Evolutionary conservation across 2,113 vertebrate species (phyloP), one percentile per base, ranked within the genome.

Genomic region (Phyllostomus hastatus): DNA sequence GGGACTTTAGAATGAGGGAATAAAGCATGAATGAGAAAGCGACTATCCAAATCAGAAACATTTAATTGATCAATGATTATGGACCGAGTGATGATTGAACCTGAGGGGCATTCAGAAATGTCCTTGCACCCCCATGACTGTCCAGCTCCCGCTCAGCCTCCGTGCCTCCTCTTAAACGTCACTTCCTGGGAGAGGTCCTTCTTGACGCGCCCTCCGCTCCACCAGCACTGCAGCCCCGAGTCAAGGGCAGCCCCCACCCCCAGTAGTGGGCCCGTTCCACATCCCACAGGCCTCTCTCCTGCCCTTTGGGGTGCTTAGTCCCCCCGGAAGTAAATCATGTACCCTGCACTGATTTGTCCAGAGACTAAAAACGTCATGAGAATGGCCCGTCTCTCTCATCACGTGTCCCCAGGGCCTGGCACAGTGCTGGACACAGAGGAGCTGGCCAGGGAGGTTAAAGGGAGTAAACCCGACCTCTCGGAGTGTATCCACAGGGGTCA

Each of bases 41-140:
- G 17, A 35, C 66, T 41, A 2, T 17, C 33, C 24, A 66, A 43
- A 81, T 75, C 20, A 28, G 70, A 82, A 22, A 15, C 35, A n/a
- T 83, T n/a, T 46, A 22, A 15, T 5, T 24, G 52, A 17, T n/a
- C 22, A 57, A 20, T 50, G 48, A 75, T 41, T 24, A 20, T 7
- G 48, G 94, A 76, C 7, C 8, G 73, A 61, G 43, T 20, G 35
- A 19, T 20, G 35, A 24, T 10, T 50, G 41, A 38, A 26, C 38
- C 33, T 0, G 0, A 66, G 7, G 31, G 33, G 38, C 52, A 14
- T 52, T 83, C 22, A 0, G 6, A 78, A 35, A 17, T 2, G 17
- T 26, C n/a, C 67, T 79, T 33, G 2, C 10, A 9, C n/a, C 66
- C 52, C 61, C 10, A 1, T 24, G 83, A 78, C 83, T 11, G 31